These are phyloP conservation scores for Nannoperca australis DNA, from an alignment of 2,797 vertebrate species.

Conservation along the genomic window DNA sequence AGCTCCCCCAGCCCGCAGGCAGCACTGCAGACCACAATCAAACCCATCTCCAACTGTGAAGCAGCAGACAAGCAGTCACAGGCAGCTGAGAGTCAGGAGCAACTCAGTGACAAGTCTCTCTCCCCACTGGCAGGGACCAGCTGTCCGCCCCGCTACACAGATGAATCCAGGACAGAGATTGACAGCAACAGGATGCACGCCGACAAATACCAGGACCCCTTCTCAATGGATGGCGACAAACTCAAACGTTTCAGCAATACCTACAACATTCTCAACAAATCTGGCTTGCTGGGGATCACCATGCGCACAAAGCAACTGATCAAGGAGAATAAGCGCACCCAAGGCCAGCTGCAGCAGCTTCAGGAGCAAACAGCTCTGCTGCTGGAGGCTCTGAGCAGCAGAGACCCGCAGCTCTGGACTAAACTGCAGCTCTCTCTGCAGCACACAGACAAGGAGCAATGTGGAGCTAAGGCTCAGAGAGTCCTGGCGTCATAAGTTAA, in stretches of 20 bases:
- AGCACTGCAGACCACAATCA: slow-evolving; percentile 30
- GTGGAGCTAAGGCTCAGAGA: slow-evolving; percentile 44
- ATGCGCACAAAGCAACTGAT: slow-evolving; percentile 95
- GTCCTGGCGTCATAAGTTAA: slow-evolving; percentile 31
- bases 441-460: slow-evolving; percentile 62
- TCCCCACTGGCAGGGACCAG: slow-evolving; percentile 42
- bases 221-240: slow-evolving; percentile 79
- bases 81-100: slow-evolving; percentile 41
- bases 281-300: slow-evolving; percentile 92
- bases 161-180: slow-evolving; percentile 47
- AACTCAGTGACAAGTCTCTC: slow-evolving; percentile 33
- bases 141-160: slow-evolving; percentile 39
- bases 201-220: slow-evolving; percentile 59
- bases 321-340: slow-evolving; percentile 92
- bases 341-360: slow-evolving; percentile 90
- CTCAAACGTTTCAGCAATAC: slow-evolving; percentile 94
- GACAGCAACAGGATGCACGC: slow-evolving; percentile 32
- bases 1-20: slow-evolving; percentile 52
- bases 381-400: slow-evolving; percentile 89
- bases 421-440: slow-evolving; percentile 89
- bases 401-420: slow-evolving; percentile 90
- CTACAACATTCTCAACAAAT: slow-evolving; percentile 90
- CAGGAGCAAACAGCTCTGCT: slow-evolving; percentile 92
- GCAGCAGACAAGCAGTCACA: slow-evolving; percentile 32
- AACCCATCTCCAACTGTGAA: slow-evolving; percentile 50